These are phyloP conservation scores for Actias luna DNA, from an alignment of 2,888 invertebrate species.

Conservation along the genomic window DNA sequence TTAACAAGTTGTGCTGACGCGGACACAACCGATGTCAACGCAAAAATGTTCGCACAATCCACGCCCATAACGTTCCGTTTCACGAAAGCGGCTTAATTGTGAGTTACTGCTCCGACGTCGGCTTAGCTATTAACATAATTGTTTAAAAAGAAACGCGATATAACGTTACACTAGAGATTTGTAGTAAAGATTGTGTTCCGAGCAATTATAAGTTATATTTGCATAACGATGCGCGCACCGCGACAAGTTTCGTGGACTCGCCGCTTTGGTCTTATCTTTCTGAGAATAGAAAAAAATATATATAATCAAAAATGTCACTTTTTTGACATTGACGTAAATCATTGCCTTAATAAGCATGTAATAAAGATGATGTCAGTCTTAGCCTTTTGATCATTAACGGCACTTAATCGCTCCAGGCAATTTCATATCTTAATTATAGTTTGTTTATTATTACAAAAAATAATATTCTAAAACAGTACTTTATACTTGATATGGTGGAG, in stretches of 20 bases:
- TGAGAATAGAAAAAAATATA: constrained; percentile 32
- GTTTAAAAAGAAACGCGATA: constrained; percentile 71
- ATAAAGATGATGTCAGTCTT: background rate
- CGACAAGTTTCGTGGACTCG: constrained; percentile 54
- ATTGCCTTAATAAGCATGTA: background rate
- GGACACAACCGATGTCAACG: background rate
- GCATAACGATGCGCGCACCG: constrained; percentile 50
- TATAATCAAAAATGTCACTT: constrained; percentile 27
- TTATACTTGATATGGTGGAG: too few relatives aligned
- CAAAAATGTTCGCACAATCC: constrained; percentile 25
- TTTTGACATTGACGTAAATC: background rate
- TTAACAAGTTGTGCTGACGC: constrained; percentile 8
- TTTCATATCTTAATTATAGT: background rate
- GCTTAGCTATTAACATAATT: constrained; percentile 69
- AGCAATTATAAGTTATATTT: constrained; percentile 69
- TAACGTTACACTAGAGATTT: constrained; percentile 46
- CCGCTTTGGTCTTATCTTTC: constrained; percentile 64
- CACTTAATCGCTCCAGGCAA: background rate
- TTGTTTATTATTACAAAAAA: background rate
- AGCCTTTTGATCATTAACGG: background rate
- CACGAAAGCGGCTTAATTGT: constrained; percentile 59
- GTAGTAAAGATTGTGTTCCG: constrained; percentile 63
- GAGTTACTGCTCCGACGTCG: constrained; percentile 58
- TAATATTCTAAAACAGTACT: too few relatives aligned
- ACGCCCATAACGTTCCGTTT: constrained; percentile 49